Percentiles rank a stretch among this genome's conserved stretches.
Evolutionary conservation across 2,888 invertebrate species (phyloP).

Genomic region (Euphydryas editha): DNA sequence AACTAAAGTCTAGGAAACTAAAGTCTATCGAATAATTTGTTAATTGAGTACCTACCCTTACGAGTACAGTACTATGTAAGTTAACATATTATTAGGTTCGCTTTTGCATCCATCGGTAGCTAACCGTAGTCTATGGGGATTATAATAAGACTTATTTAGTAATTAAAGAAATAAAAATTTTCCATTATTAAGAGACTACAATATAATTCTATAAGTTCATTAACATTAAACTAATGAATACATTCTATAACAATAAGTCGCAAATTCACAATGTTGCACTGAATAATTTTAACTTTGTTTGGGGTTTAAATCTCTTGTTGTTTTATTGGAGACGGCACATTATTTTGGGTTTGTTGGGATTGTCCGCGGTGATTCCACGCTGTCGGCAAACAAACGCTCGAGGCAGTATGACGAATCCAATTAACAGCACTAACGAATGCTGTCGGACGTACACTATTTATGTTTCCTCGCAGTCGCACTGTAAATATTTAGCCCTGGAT

Average conservation of each 20-base stretch:
- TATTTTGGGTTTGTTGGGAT: conserved; percentile 39
- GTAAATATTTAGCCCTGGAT: conserved; percentile 78
- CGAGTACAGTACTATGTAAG: no score
- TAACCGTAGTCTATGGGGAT: neutral
- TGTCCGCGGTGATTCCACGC: conserved; percentile 36
- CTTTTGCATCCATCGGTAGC: no score
- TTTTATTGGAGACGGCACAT: conserved; percentile 19
- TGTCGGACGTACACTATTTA: conserved; percentile 76
- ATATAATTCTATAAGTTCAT: conserved; percentile 1
- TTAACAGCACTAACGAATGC: conserved; percentile 75
- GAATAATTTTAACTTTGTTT: conserved; percentile 9
- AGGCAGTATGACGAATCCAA: conserved; percentile 75
- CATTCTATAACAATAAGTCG: neutral
- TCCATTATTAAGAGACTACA: conserved; percentile 4
- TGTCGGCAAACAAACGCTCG: conserved; percentile 50
- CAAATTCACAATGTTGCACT: neutral
- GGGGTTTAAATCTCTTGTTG: conserved; percentile 2
- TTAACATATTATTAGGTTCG: no score
- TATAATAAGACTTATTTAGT: neutral
- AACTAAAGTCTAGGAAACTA: no score
- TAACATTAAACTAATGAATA: neutral
- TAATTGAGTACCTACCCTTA: no score
- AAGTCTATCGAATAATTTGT: no score
- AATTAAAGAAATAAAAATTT: neutral
- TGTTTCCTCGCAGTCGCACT: conserved; percentile 75